Evolutionary conservation across 2,113 vertebrate species (phyloP).

Genomic region (Arenaria interpres): DNA sequence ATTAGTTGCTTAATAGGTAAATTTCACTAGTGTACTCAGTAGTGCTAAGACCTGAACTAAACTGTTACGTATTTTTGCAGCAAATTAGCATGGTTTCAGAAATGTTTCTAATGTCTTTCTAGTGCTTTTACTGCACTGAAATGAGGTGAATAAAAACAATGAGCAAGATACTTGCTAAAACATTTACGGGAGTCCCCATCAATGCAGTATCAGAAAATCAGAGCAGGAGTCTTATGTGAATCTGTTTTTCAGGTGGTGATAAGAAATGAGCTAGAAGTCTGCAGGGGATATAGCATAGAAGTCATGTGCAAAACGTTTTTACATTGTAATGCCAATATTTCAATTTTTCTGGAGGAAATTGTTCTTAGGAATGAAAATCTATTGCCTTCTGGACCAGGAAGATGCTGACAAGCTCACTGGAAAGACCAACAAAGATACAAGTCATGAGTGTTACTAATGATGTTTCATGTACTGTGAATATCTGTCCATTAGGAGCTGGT

Average conservation of each 20-base stretch:
- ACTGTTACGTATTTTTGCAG: neutral
- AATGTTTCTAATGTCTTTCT: neutral
- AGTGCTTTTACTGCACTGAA: neutral
- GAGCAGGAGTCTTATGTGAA: neutral
- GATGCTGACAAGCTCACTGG: neutral
- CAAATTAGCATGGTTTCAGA: neutral
- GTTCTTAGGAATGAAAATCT: neutral
- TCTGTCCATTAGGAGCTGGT: neutral
- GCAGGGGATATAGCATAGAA: neutral
- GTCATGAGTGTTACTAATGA: neutral
- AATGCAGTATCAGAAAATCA: neutral
- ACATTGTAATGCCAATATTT: neutral
- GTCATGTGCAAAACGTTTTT: neutral
- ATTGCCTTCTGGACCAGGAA: neutral
- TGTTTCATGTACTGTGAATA: neutral
- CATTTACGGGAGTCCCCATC: neutral
- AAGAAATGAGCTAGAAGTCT: neutral
- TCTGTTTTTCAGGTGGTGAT: neutral
- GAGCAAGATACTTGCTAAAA: neutral
- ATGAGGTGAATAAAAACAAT: neutral
- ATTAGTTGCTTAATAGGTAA: neutral
- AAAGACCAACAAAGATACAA: neutral
- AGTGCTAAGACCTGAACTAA: neutral
- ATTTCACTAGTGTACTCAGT: neutral
- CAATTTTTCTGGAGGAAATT: neutral